Conservation (phyloP, 2,888 invertebrate genomes). For the Aleiodes testaceus region DNA sequence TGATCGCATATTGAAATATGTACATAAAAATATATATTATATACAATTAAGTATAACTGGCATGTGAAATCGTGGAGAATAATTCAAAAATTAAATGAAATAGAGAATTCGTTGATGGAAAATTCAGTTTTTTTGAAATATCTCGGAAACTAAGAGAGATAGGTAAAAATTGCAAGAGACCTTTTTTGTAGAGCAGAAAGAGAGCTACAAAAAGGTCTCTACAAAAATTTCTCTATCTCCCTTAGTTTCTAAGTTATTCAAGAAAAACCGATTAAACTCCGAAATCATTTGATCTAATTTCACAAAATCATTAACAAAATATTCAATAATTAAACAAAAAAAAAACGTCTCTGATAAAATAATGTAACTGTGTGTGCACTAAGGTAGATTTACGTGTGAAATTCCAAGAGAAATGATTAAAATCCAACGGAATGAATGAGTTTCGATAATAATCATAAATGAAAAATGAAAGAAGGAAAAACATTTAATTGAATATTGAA, state of each 20-base stretch:
- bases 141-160: too few relatives aligned
- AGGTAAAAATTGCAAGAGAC: too few relatives aligned
- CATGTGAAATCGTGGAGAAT: slow-evolving; percentile 15
- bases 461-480: background rate
- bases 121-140: too few relatives aligned
- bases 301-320: too few relatives aligned
- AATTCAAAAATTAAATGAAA: slow-evolving; percentile 3
- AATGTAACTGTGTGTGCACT: slow-evolving; percentile 60
- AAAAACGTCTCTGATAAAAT: slow-evolving; percentile 56
- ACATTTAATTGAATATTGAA: background rate
- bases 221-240: too few relatives aligned
- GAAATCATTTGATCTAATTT: too few relatives aligned
- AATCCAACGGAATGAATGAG: slow-evolving; percentile 6
- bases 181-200: too few relatives aligned
- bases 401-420: slow-evolving; percentile 11
- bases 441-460: background rate
- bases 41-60: slow-evolving; percentile 54
- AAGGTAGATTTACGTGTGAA: slow-evolving; percentile 54
- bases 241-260: too few relatives aligned
- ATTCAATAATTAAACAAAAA: slow-evolving; percentile 4
- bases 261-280: too few relatives aligned
- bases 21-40: slow-evolving; percentile 53
- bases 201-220: too few relatives aligned
- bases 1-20: slow-evolving; percentile 63
- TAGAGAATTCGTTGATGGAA: too few relatives aligned